Percentiles rank a stretch among this genome's conserved stretches.
phyloP scores from a whole-genome alignment of 2,888 invertebrate genomes.

The Mellilla xanthometata region DNA sequence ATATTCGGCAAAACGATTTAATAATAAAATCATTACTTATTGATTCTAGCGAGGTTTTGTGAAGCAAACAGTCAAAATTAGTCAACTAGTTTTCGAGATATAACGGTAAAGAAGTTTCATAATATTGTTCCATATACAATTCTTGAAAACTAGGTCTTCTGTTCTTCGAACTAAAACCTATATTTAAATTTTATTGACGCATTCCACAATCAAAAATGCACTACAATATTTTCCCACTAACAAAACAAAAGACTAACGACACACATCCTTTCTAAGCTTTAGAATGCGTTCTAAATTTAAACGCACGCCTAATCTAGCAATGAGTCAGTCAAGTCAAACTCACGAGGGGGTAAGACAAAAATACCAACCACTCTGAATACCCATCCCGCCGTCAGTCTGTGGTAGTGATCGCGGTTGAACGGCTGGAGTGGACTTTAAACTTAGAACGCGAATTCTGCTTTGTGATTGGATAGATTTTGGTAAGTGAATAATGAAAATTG shows the following conservation, averaged over 20 bases:
- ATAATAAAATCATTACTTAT: no score
- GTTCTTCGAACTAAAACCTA: no score
- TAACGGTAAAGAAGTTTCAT: no score
- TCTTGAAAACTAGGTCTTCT: no score
- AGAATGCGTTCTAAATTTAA: conserved; percentile 33
- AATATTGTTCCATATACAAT: no score
- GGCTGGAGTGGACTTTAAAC: conserved; percentile 17
- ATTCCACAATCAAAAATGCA: no score
- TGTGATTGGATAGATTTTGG: conserved; percentile 18
- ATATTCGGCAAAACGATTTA: no score
- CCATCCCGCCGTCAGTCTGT: conserved; percentile 44
- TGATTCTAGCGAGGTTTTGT: no score
- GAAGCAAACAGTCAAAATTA: no score
- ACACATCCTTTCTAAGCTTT: conserved; percentile 10
- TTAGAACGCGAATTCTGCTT: conserved; percentile 8
- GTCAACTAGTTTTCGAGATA: no score
- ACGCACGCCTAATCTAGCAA: conserved; percentile 25
- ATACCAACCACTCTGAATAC: conserved; percentile 50
- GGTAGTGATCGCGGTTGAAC: conserved; percentile 28
- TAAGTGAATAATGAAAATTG: conserved; percentile 12
- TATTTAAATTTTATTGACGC: no score
- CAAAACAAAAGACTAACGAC: conserved; percentile 11
- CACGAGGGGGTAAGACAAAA: conserved; percentile 70
- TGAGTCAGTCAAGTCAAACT: conserved; percentile 44
- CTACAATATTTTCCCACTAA: not conserved